Percentiles rank a stretch among this genome's conserved stretches.
phyloP scores from a whole-genome alignment of 1,140 invertebrate species.

The Nomia melanderi region DNA sequence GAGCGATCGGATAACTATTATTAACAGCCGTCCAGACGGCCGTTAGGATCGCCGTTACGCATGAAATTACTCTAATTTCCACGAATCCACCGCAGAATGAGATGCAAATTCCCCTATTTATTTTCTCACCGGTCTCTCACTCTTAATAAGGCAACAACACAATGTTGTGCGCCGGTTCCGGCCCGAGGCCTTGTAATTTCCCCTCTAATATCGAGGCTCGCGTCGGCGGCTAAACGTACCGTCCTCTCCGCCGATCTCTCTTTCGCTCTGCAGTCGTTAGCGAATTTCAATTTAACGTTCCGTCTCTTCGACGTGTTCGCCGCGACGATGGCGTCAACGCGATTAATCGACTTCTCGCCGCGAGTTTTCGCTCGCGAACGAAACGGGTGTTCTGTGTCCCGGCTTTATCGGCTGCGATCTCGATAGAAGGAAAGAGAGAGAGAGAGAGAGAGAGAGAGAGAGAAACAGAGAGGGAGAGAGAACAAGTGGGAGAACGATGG shows the following conservation, averaged over 20 bases:
- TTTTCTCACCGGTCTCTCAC: slow-evolving; percentile 23
- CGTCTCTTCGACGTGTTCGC: background rate
- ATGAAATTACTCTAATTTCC: slow-evolving; percentile 45
- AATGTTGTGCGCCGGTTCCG: slow-evolving; percentile 4
- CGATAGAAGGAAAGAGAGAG: background rate
- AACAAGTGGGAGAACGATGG: background rate
- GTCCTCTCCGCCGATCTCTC: no score
- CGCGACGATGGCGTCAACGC: slow-evolving; percentile 4
- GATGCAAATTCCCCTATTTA: slow-evolving; percentile 44
- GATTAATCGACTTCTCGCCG: slow-evolving; percentile 29
- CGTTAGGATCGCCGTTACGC: slow-evolving; percentile 30
- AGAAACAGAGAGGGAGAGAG: background rate
- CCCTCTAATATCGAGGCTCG: background rate
- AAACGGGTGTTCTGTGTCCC: slow-evolving; percentile 4
- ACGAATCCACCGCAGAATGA: slow-evolving; percentile 21
- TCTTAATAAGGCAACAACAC: slow-evolving; percentile 5
- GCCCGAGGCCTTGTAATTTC: slow-evolving; percentile 20
- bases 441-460: background rate
- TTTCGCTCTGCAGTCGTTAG: background rate
- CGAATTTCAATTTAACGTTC: slow-evolving; percentile 19
- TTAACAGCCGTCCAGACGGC: slow-evolving; percentile 25
- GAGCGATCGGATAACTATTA: slow-evolving; percentile 25
- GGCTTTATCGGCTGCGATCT: background rate
- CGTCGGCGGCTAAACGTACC: background rate
- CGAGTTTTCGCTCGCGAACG: slow-evolving; percentile 9